Percentiles rank a stretch among this genome's conserved stretches.
Conservation (phyloP, 2,888 invertebrate genomes). For the Heterodera filipjevi region DNA sequence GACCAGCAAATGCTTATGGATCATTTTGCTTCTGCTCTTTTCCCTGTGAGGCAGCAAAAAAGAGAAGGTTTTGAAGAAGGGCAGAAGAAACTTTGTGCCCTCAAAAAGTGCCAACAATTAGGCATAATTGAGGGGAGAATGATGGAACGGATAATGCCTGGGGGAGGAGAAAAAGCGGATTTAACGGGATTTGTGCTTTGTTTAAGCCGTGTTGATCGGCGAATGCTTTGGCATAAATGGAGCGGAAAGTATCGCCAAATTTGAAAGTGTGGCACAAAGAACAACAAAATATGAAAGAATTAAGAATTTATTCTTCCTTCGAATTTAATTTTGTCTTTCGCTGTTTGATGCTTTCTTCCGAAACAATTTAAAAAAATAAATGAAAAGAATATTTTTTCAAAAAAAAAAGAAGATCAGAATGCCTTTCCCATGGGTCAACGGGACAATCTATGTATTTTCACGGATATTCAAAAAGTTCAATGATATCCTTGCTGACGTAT, state of each 20-base stretch:
- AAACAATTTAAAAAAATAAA: too few relatives aligned
- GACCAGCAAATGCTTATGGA: not conserved
- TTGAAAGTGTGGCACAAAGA: not conserved
- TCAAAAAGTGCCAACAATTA: not conserved
- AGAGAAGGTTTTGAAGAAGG: not conserved
- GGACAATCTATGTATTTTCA: too few relatives aligned
- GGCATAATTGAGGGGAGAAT: not conserved
- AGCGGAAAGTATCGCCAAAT: too few relatives aligned
- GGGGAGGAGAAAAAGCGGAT: not conserved
- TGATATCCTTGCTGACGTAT: too few relatives aligned
- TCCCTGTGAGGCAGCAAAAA: not conserved
- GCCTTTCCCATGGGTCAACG: too few relatives aligned
- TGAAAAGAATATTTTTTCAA: too few relatives aligned
- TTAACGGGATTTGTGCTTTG: not conserved
- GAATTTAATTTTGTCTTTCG: too few relatives aligned
- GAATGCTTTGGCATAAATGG: not conserved
- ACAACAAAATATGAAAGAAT: not conserved
- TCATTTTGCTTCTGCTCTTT: not conserved
- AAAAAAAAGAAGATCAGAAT: too few relatives aligned
- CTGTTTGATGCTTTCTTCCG: too few relatives aligned
- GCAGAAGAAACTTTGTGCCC: not conserved
- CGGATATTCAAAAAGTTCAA: too few relatives aligned
- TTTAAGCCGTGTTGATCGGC: not conserved
- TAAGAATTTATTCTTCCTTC: too few relatives aligned
- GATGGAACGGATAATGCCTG: not conserved